phyloP scores from a whole-genome alignment of 2,888 invertebrate species.

The Coelopa pilipes region DNA sequence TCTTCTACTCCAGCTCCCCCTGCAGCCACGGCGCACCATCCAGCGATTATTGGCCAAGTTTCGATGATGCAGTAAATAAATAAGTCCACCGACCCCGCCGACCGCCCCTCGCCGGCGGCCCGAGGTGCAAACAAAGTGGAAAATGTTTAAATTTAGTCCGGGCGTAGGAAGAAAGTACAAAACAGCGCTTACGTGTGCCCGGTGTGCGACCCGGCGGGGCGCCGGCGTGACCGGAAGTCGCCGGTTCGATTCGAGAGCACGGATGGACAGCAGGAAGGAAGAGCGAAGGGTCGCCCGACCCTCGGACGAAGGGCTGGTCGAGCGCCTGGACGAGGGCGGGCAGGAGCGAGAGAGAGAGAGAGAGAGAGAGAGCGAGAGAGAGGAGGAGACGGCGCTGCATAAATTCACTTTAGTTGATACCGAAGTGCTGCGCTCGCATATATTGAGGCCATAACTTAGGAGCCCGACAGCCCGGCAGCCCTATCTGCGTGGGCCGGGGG shows the following conservation, averaged over 20 bases:
- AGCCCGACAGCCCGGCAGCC: conserved; percentile 2
- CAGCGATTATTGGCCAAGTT: conserved; percentile 27
- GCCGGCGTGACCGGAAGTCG: not conserved
- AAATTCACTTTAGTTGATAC: conserved; percentile 29
- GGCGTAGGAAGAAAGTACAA: not conserved
- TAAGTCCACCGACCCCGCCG: conserved; percentile 10
- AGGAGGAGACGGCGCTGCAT: conserved; percentile 15
- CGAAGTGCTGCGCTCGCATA: conserved; percentile 28
- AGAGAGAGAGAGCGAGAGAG: not conserved
- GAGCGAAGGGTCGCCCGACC: too few species aligned
- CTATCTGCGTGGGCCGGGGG: not conserved
- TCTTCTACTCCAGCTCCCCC: too few species aligned
- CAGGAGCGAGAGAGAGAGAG: not conserved
- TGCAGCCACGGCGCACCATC: not conserved
- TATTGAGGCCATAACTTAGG: conserved; percentile 28
- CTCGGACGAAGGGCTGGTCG: too few species aligned
- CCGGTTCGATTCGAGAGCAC: conserved; percentile 6
- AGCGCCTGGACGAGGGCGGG: too few species aligned
- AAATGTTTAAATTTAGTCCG: not conserved
- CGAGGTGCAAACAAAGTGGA: not conserved
- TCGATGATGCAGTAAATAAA: conserved; percentile 33
- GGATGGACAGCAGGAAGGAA: not conserved
- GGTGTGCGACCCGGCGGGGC: not conserved
- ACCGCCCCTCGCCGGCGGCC: not conserved
- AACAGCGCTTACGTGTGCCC: not conserved